A percentile compares a stretch with the other conserved stretches of the same genome.
phyloP scores from a whole-genome alignment of 2,113 vertebrate genomes.

The Perccottus glenii region DNA sequence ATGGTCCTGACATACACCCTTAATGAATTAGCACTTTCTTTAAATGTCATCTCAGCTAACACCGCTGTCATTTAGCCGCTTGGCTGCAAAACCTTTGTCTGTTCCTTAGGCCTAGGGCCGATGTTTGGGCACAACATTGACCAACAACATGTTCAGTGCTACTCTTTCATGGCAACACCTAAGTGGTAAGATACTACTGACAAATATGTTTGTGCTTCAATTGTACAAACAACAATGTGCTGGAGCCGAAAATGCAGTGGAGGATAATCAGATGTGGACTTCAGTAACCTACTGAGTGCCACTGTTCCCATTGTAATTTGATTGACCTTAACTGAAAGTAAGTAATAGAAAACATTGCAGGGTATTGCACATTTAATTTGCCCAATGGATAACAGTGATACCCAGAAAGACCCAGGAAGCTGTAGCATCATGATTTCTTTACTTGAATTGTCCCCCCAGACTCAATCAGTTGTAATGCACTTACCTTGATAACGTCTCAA shows the following conservation, averaged over 20 bases:
- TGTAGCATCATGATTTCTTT: slow-evolving; percentile 4
- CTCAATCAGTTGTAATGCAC: slow-evolving; percentile 1
- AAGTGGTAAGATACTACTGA: too few relatives aligned
- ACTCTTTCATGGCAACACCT: too few relatives aligned
- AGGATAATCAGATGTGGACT: too few relatives aligned
- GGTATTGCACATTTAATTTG: slow-evolving; percentile 8
- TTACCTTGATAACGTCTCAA: slow-evolving; percentile 18
- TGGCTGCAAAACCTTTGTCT: slow-evolving; percentile 6
- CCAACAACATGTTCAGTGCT: too few relatives aligned
- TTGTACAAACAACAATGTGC: too few relatives aligned
- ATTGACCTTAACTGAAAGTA: slow-evolving; percentile 3
- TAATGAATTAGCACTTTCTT: slow-evolving; percentile 16
- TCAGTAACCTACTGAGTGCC: not conserved
- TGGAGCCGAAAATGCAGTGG: too few relatives aligned
- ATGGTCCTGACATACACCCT: not conserved
- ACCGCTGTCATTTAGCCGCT: slow-evolving; percentile 3
- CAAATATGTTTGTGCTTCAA: too few relatives aligned
- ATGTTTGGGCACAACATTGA: not conserved
- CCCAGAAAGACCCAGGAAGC: not conserved
- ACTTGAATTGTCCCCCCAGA: slow-evolving; percentile 22
- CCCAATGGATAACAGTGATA: not conserved
- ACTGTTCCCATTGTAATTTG: slow-evolving; percentile 5
- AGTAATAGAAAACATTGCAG: slow-evolving; percentile 6
- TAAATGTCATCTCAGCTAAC: slow-evolving; percentile 2
- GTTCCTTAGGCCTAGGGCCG: not conserved